Base-by-base conservation (phyloP, 1,140 invertebrate genomes). In the Caligus rogercresseyi region DNA sequence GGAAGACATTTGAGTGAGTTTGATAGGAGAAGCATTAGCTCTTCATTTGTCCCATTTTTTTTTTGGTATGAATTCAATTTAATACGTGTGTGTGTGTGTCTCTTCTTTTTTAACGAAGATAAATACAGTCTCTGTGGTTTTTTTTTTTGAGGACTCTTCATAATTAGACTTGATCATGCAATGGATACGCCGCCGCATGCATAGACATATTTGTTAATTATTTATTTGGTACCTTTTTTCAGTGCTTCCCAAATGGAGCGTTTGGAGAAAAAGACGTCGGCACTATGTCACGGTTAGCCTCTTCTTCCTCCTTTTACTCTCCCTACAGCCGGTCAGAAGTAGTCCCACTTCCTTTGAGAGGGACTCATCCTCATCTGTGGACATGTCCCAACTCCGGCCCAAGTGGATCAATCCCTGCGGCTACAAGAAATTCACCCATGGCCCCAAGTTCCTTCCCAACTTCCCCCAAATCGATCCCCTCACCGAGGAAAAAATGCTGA, bases 371-470 rank as follows among this genome's bases (percentile, higher is more conserved):
- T 43, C 31, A n/a, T 11, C n/a, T 11, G 7, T n/a, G 7, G 31
- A 43, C 31, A 43, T 43, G n/a, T 43, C 31, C 7, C 31, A 43
- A 43, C 31, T 43, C 7, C 7, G 31, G 31, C 54, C 54, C 2
- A 56, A 56, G 20, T 56, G 54, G 54, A 56, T 56, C 54, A 56
- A 56, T 21, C 54, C 54, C 24, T 56, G 54, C 20, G 54, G 54
- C 2, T 21, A 21, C 16, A 56, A 56, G n/a, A 43, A 43, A n/a
- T 43, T 43, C n/a, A 7, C 7, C n/a, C 31, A 43, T 43, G 31
- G 31, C 7, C n/a, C 31, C 31, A 43, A 43, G n/a, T n/a, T 43
- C 31, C 31, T n/a, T 43, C 31, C 31, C 7, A 43, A 43, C 31
- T 43, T 43, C n/a, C 31, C 31, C 7, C 7, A 43, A 43, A 43